Evolutionary conservation across 2,113 vertebrate genomes (phyloP).

Genomic region (Heterotis niloticus): DNA sequence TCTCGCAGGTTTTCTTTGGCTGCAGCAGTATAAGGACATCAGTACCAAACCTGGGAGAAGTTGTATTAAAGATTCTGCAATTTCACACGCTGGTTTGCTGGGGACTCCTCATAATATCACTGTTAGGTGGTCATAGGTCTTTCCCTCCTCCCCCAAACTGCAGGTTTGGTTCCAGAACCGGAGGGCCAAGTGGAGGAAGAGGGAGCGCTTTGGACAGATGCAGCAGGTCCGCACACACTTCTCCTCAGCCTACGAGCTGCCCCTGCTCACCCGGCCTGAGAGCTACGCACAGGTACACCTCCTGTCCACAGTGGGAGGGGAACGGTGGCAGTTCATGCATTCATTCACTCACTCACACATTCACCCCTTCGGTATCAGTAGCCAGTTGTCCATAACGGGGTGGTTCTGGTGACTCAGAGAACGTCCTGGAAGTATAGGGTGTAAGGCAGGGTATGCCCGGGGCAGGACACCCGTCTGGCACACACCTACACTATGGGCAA

Average conservation of each 20-base stretch:
- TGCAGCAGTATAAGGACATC: too few species aligned
- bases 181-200: slow-evolving; percentile 94
- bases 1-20: too few species aligned
- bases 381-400: too few species aligned
- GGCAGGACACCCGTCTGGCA: background rate
- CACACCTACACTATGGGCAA: too few species aligned
- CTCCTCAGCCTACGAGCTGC: slow-evolving; percentile 89
- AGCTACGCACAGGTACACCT: slow-evolving; percentile 91
- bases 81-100: background rate
- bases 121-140: background rate
- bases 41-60: too few species aligned
- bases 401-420: too few species aligned
- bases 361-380: too few species aligned
- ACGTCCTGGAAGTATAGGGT: too few species aligned
- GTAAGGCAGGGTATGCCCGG: too few species aligned
- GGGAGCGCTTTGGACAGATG: slow-evolving; percentile 97
- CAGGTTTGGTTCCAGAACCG: slow-evolving; percentile 99
- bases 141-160: slow-evolving; percentile 30
- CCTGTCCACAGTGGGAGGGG: background rate
- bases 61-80: too few species aligned
- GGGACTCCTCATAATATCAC: background rate
- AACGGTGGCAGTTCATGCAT: background rate
- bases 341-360: too few species aligned
- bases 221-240: slow-evolving; percentile 98
- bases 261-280: slow-evolving; percentile 88